Evolutionary conservation across 92 coral and sea anemone genomes (phyloP), one percentile per base, ranked within the genome.

Genomic region (Porites lobata): DNA sequence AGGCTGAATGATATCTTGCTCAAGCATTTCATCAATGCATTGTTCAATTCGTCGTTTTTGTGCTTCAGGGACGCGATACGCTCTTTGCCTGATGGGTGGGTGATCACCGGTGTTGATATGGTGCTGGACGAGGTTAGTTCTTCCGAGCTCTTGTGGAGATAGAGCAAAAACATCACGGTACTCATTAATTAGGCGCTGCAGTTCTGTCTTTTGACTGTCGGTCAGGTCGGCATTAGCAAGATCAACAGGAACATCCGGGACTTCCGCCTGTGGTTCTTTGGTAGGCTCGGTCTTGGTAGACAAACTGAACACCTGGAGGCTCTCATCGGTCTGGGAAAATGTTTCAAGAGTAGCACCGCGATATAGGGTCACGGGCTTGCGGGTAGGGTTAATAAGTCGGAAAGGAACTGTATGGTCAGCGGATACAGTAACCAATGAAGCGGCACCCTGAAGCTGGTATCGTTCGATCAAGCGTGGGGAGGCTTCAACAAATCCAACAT

Each of bases 41-140:
- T 80, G 19, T 21, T 87, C 80, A 1, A 87, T 79, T 19, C 20
- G 15, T 54, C 71, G 52, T 18, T 47, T 32, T 59, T 67, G 76
- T 65, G 77, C 50, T 57, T 75, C 76, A 3, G 90, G 61, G 13
- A 73, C 77, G 12, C 90, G 64, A 73, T 86, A 86, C n/a, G 78
- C 67, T 67, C 47, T 38, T 77, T 75, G 85, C 11, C 86, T 63
- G 3, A 79, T 72, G 15, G 80, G 91, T 20, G 14, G 54, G 43
- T 61, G 29, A n/a, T 87, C 76, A 29, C 87, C 81, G 14, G 91
- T 87, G 65, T 87, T 80, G 11, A 80, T 72, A 22, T 80, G 86
- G 43, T 79, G 79, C 32, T 52, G 32, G n/a, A 69, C 58, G 17
- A 87, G 13, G 7, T 69, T 47, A 4, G 87, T 80, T 14, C 83